Conservation (phyloP, 2,888 invertebrate genomes). For the Chymomyza caudatula region DNA sequence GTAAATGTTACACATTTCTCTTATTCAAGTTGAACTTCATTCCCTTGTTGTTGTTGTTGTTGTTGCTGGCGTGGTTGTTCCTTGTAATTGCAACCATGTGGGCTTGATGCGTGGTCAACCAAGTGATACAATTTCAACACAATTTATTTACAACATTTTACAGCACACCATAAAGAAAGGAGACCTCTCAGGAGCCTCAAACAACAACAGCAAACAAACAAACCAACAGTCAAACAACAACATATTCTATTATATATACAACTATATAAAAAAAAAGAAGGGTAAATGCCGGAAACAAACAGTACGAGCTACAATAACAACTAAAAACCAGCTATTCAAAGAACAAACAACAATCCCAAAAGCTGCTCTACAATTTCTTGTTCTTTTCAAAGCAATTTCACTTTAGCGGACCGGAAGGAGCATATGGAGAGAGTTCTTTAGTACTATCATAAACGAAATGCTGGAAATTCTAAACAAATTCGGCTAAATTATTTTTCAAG, state of each 20-base stretch:
- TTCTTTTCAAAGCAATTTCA: no score
- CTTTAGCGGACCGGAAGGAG: not conserved
- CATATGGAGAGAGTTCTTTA: not conserved
- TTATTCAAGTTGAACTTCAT: not conserved
- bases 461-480: not conserved
- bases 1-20: constrained; percentile 7
- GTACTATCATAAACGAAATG: not conserved
- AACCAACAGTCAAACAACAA: not conserved
- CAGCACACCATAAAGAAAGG: constrained; percentile 5
- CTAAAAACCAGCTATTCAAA: not conserved
- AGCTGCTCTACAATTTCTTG: not conserved
- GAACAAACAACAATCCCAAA: not conserved
- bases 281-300: constrained; percentile 33
- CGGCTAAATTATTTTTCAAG: not conserved
- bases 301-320: constrained; percentile 10
- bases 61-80: constrained; percentile 5
- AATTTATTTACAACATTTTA: constrained; percentile 25
- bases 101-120: constrained; percentile 25
- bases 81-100: constrained; percentile 2
- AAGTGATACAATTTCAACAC: constrained; percentile 34
- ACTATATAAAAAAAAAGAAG: constrained; percentile 4
- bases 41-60: constrained; percentile 14
- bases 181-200: not conserved
- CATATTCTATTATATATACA: not conserved
- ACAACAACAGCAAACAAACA: not conserved